Percentiles rank a stretch among this genome's conserved stretches.
Evolutionary conservation across 2,797 vertebrate species (phyloP).

Genomic region (Anguilla obscura): DNA sequence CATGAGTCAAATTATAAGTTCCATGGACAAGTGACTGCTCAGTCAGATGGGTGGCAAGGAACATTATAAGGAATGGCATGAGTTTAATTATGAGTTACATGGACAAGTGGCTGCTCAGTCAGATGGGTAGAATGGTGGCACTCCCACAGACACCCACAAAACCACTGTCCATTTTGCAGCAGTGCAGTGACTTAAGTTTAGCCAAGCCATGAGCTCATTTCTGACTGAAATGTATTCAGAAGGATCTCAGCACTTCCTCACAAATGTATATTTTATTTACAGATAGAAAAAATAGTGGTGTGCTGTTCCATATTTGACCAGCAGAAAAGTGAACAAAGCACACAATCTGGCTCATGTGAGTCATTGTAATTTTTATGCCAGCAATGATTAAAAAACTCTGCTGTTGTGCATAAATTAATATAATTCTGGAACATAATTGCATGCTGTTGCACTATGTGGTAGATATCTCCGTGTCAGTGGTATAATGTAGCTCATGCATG

Average conservation of each 20-base stretch:
- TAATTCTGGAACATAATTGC: background rate
- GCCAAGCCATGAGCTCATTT: background rate
- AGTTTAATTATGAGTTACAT: background rate
- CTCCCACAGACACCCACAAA: conserved; percentile 10
- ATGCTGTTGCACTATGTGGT: background rate
- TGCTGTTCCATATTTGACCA: background rate
- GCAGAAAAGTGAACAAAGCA: background rate
- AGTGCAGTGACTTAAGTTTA: background rate
- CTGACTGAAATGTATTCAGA: background rate
- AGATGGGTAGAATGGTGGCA: conserved; percentile 26
- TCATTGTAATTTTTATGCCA: background rate
- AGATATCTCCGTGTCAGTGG: background rate
- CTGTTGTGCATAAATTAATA: background rate
- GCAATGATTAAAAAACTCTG: background rate
- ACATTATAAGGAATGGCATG: background rate
- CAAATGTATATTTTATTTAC: background rate
- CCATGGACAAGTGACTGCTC: background rate
- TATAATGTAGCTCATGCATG: background rate
- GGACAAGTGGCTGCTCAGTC: background rate
- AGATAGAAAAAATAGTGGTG: background rate
- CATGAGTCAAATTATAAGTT: background rate
- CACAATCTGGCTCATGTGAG: background rate
- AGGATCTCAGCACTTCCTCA: background rate
- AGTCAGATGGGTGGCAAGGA: conserved; percentile 27
- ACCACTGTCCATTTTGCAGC: background rate